A percentile compares a stretch with the other conserved stretches of the same genome.
Conservation (phyloP, 2,797 vertebrate genomes). For the Gambelia wislizenii region DNA sequence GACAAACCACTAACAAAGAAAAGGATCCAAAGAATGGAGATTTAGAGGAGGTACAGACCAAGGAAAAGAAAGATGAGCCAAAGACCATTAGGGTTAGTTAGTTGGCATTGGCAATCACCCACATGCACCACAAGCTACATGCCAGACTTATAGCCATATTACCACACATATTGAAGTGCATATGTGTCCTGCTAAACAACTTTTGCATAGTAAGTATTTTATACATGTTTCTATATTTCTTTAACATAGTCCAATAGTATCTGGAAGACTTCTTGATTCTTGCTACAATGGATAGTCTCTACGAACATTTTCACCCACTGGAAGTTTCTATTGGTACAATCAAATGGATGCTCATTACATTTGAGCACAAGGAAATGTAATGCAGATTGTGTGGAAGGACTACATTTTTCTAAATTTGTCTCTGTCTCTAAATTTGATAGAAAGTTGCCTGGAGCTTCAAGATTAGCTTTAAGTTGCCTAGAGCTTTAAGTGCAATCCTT, state of each 20-base stretch:
- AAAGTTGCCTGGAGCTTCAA: constrained; percentile 59
- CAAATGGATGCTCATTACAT: background rate
- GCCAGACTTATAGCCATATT: background rate
- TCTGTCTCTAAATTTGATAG: background rate
- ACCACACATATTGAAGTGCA: background rate
- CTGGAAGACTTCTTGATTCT: too few relatives aligned
- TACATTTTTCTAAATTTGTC: background rate
- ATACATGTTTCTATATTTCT: background rate
- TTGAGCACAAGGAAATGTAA: background rate
- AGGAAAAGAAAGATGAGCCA: background rate
- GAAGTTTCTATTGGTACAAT: background rate
- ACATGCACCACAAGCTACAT: background rate
- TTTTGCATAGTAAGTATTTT: background rate
- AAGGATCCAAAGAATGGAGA: too few relatives aligned
- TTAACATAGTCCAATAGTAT: background rate
- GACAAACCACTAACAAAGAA: background rate
- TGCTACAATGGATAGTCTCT: background rate
- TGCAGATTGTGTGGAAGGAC: background rate
- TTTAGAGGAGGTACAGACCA: background rate
- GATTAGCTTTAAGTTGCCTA: constrained; percentile 60
- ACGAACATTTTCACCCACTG: background rate
- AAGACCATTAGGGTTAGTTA: background rate
- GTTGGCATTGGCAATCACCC: too few relatives aligned
- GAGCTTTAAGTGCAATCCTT: constrained; percentile 55
- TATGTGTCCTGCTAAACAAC: background rate